Base-by-base conservation (phyloP, 2,113 vertebrate genomes). In the Rhagologus leucostigma region DNA sequence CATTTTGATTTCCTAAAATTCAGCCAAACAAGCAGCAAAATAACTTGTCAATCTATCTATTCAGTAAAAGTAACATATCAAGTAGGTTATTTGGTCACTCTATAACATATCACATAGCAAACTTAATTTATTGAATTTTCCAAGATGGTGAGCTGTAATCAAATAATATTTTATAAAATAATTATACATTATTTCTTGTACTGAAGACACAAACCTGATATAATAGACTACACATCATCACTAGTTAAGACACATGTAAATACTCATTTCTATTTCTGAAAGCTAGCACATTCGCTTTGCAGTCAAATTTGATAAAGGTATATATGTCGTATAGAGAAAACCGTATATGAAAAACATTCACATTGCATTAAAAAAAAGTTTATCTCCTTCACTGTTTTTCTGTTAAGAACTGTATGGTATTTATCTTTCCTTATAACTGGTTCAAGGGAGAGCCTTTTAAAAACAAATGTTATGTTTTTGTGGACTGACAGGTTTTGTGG, bases 281-380 rank as follows among this genome's bases (percentile, higher is more conserved):
- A 62, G 8, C 49, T 55, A 67, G 2, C 1, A 13, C 2, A 24
- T 49, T 60, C 1, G 0, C 0, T 44, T 16, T 70, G 8, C 8
- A n/a, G 14, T 77, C 6, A 53, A 33, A 56, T 6, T 14, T 29
- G 4, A 3, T 42, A 60, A 44, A 23, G 10, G 16, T 6, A 42
- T 42, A 42, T 42, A 42, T 16, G 41, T 42, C 41, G 16, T 42
- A 42, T 42, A 42, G 41, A 42, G 41, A 42, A 42, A 42, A 42
- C 41, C 41, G 16, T 42, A 16, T 42, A 42, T 42, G 41, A 82
- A 60, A 19, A 80, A 39, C 0, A 3, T 41, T 26, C 8, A 44
- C 8, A 20, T 5, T 35, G 15, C 15, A 59, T 35, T 5, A 39
- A 39, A 29, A 41, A 35, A 30, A 35, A 1, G 0, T 3, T 49